Conservation (phyloP, 2,797 vertebrate genomes). For the Lacerta viridis region DNA sequence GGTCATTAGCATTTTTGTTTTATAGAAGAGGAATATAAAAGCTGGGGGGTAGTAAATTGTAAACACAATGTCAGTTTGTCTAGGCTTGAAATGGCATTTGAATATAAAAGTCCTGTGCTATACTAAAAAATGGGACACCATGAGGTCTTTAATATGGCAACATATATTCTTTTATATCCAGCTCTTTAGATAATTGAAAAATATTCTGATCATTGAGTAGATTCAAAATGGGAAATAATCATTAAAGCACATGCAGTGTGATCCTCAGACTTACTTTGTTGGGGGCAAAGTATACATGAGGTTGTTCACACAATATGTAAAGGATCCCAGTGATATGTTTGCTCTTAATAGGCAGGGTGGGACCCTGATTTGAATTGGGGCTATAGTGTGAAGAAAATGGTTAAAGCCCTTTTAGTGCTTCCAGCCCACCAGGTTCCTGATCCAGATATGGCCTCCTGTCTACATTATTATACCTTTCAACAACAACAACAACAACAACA, state of each 20-base stretch:
- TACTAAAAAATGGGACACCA: neutral
- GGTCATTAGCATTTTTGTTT: conserved; percentile 18
- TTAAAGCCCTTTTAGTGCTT: neutral
- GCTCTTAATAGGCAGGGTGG: neutral
- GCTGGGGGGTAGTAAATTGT: neutral
- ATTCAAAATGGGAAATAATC: conserved; percentile 1
- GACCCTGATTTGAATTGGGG: neutral
- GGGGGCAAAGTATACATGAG: neutral
- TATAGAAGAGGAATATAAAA: neutral
- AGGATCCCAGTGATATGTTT: neutral
- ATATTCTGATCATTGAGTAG: neutral
- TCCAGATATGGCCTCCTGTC: neutral
- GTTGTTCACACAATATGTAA: neutral
- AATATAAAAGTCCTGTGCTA: neutral
- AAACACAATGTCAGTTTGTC: neutral
- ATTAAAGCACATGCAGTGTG: neutral
- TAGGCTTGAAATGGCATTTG: neutral
- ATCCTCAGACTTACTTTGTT: neutral
- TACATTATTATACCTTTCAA: neutral
- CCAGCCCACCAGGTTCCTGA: neutral
- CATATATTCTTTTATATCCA: neutral
- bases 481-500: no score
- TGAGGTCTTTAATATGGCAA: neutral
- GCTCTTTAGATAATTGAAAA: neutral
- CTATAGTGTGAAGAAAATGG: no score